Evolutionary conservation across 1,140 invertebrate genomes (phyloP).

Genomic region (Hylaeus volcanicus): DNA sequence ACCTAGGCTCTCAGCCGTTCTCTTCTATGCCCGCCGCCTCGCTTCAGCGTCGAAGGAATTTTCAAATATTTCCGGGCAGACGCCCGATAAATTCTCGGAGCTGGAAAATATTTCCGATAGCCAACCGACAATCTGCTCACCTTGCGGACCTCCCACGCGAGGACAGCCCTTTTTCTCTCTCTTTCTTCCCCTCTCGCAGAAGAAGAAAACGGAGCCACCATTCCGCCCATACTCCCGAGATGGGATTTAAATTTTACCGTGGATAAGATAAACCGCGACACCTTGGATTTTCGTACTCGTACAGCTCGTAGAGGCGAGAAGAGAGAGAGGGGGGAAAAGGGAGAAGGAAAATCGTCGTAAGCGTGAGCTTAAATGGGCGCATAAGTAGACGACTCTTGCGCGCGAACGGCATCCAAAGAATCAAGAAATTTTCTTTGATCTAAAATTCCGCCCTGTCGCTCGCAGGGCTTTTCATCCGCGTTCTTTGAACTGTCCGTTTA

Average conservation of each 20-base stretch:
- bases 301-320: neutral
- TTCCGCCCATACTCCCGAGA: neutral
- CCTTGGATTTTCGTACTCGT: constrained; percentile 6
- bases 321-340: neutral
- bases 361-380: constrained; percentile 5
- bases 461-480: constrained; percentile 3
- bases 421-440: constrained; percentile 48
- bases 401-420: constrained; percentile 21
- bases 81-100: constrained; percentile 76
- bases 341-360: neutral
- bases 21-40: constrained; percentile 32
- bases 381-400: neutral
- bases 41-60: constrained; percentile 69
- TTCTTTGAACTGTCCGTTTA: constrained; percentile 41
- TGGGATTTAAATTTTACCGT: constrained; percentile 66
- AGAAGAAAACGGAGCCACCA: neutral
- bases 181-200: neutral
- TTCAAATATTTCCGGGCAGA: constrained; percentile 72
- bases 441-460: constrained; percentile 48
- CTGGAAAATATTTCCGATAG: constrained; percentile 75
- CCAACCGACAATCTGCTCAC: constrained; percentile 63
- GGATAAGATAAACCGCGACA: constrained; percentile 61
- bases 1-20: neutral
- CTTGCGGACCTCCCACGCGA: constrained; percentile 58
- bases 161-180: constrained; percentile 19